Percentiles rank a stretch among this genome's conserved stretches.
phyloP scores from a whole-genome alignment of 1,140 invertebrate genomes.

The Triops longicaudatus region DNA sequence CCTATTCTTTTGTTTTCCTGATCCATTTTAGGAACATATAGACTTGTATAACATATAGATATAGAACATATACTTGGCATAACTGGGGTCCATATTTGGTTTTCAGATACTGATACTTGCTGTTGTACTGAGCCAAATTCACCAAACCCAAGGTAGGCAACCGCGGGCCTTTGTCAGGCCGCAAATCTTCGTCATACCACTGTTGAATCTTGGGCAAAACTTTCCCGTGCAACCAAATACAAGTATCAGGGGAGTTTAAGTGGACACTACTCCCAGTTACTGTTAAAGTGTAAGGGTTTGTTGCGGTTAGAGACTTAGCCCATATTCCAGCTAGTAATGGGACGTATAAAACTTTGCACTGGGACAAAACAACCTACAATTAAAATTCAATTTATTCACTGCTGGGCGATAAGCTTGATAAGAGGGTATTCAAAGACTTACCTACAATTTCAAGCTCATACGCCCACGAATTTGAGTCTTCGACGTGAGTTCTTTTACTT shows the following conservation, averaged over 20 bases:
- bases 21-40: conserved; percentile 59
- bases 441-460: conserved; percentile 37
- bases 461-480: conserved; percentile 27
- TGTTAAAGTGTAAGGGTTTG: conserved; percentile 7
- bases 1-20: conserved; percentile 66
- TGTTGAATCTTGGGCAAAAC: not conserved
- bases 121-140: conserved; percentile 30
- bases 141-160: conserved; percentile 9
- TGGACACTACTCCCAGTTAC: not conserved
- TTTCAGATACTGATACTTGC: conserved; percentile 43
- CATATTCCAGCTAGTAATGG: conserved; percentile 21
- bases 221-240: not conserved
- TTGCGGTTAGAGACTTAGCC: conserved; percentile 20
- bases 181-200: not conserved
- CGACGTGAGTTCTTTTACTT: conserved; percentile 35
- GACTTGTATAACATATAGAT: conserved; percentile 49
- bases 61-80: conserved; percentile 36
- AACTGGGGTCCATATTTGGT: conserved; percentile 60
- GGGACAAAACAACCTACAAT: conserved; percentile 26
- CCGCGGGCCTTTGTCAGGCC: not conserved
- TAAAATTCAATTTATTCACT: conserved; percentile 25
- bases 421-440: conserved; percentile 29
- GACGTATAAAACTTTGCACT: conserved; percentile 18
- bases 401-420: not conserved
- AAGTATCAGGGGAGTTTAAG: not conserved